Conservation (phyloP, 2,797 vertebrate genomes). For the Macropus fuliginosus region DNA sequence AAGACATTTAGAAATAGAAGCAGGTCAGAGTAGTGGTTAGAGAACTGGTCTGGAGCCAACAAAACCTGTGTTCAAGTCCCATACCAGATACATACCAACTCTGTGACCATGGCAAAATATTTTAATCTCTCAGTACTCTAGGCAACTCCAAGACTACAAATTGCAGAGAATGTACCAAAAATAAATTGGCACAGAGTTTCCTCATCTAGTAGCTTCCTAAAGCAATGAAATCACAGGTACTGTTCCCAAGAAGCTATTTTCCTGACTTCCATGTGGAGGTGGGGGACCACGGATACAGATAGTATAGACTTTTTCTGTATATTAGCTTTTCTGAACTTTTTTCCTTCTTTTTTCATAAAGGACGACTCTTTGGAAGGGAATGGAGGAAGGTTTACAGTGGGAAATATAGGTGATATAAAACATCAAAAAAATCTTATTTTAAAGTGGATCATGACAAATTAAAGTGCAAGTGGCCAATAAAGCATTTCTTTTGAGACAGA, state of each 20-base stretch:
- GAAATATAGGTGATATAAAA: neutral
- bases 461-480: neutral
- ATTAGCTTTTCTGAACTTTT: neutral
- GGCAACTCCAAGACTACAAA: neutral
- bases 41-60: neutral
- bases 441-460: neutral
- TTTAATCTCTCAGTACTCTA: slow-evolving; percentile 39
- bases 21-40: neutral
- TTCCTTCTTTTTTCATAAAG: neutral
- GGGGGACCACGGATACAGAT: neutral
- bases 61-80: neutral
- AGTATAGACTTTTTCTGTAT: neutral
- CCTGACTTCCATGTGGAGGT: neutral
- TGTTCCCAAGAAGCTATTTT: neutral
- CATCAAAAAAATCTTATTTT: neutral
- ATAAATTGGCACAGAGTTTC: neutral
- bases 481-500: neutral
- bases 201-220: neutral
- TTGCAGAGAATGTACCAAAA: neutral
- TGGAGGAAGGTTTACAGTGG: neutral
- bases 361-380: neutral
- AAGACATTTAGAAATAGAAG: neutral
- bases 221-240: neutral
- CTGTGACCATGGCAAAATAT: neutral
- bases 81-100: neutral